Conservation (phyloP, 1,140 invertebrate species). For the Zaprionus africanus region DNA sequence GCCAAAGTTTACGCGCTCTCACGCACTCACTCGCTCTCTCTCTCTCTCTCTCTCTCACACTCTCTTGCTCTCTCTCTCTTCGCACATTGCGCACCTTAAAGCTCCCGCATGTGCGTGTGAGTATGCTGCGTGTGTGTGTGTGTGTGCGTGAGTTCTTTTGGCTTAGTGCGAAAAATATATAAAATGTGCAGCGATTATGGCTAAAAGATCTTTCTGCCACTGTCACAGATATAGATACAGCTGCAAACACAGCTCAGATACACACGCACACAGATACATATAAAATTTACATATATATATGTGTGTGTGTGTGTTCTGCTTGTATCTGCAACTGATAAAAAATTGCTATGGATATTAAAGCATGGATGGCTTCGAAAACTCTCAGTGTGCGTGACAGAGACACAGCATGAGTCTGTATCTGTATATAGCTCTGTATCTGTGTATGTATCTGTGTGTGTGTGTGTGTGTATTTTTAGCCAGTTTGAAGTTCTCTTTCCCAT, state of each 20-base stretch:
- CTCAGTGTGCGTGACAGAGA: constrained; percentile 35
- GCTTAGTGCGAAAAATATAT: constrained; percentile 62
- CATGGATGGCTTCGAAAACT: constrained; percentile 29
- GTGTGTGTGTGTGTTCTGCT: constrained; percentile 16
- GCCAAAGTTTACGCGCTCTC: constrained; percentile 68
- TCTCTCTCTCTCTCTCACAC: constrained; percentile 34
- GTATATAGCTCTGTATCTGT: not conserved
- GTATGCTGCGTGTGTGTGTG: constrained; percentile 17
- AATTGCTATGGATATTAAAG: constrained; percentile 51
- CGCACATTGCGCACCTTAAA: constrained; percentile 59
- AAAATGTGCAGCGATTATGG: constrained; percentile 79
- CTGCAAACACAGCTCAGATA: constrained; percentile 30
- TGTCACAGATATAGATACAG: constrained; percentile 47
- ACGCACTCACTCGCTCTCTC: constrained; percentile 52
- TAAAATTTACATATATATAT: constrained; percentile 1
- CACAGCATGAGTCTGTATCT: not conserved
- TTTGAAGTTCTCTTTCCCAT: constrained; percentile 30
- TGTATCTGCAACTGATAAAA: constrained; percentile 42
- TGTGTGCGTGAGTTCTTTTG: constrained; percentile 22
- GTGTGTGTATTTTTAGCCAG: constrained; percentile 46
- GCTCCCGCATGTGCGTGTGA: constrained; percentile 36
- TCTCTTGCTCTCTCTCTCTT: constrained; percentile 24
- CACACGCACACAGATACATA: constrained; percentile 20
- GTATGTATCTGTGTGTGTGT: not conserved
- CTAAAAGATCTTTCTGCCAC: constrained; percentile 63